Conservation (phyloP, 2,113 vertebrate genomes). For the Myotis davidii region DNA sequence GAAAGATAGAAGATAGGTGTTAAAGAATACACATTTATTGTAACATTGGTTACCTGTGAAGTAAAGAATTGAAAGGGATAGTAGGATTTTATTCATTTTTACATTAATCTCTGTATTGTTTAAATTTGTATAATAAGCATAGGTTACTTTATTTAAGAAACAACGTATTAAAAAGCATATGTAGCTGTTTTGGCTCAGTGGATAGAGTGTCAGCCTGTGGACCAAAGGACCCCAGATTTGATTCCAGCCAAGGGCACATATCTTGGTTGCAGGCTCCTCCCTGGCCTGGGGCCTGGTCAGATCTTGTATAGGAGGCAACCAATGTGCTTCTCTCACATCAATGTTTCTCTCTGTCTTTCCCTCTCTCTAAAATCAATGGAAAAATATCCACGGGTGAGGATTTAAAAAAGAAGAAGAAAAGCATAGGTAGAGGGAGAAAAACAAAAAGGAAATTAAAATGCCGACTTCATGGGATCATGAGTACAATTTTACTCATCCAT, state of each 20-base stretch:
- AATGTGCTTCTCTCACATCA: too few relatives aligned
- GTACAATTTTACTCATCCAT: background rate
- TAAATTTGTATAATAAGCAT: background rate
- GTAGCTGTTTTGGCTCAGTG: background rate
- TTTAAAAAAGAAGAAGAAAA: background rate
- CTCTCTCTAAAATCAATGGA: too few relatives aligned
- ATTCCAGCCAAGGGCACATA: too few relatives aligned
- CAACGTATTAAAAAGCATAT: background rate
- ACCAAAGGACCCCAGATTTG: too few relatives aligned
- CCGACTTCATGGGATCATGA: background rate
- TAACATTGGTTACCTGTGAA: background rate
- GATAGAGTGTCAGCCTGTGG: too few relatives aligned
- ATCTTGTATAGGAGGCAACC: too few relatives aligned
- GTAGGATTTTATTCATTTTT: background rate
- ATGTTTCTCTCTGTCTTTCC: too few relatives aligned
- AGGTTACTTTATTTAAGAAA: background rate
- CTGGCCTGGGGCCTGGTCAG: too few relatives aligned
- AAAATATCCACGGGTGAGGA: too few relatives aligned
- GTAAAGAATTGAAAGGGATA: background rate
- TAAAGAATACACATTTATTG: background rate
- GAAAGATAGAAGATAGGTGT: background rate
- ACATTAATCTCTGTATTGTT: background rate
- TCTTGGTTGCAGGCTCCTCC: too few relatives aligned
- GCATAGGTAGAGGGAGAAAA: background rate
- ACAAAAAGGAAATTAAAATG: constrained; percentile 28